Evolutionary conservation across 2,113 vertebrate genomes (phyloP).

Genomic region (Zosterops hypoxanthus): DNA sequence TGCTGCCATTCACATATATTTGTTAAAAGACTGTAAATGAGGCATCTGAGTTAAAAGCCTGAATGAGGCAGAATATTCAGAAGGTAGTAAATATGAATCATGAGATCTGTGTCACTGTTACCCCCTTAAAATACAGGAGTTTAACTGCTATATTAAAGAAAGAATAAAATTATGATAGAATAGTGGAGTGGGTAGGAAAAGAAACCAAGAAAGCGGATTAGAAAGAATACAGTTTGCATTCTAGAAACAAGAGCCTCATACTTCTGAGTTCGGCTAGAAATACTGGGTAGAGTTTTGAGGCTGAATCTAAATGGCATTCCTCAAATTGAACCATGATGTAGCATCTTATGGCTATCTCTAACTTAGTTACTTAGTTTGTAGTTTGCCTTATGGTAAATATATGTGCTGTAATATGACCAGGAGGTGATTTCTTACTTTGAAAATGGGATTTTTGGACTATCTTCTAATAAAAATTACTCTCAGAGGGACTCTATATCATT

Average conservation of each 20-base stretch:
- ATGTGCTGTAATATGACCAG: not conserved
- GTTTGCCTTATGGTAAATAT: not conserved
- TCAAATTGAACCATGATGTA: not conserved
- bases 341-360: not conserved
- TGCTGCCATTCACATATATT: not conserved
- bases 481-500: not conserved
- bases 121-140: not conserved
- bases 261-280: not conserved
- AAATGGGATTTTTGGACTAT: not conserved
- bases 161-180: not conserved
- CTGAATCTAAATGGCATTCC: not conserved
- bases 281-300: not conserved
- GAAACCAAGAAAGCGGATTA: not conserved
- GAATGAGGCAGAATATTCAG: not conserved
- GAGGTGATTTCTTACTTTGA: not conserved
- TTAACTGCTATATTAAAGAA: not conserved
- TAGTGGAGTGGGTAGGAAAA: not conserved
- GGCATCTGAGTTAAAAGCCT: not conserved
- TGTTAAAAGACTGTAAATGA: not conserved
- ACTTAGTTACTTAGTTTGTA: not conserved
- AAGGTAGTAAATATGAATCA: not conserved
- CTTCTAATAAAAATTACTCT: not conserved
- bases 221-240: not conserved
- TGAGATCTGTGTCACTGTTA: not conserved
- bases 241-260: not conserved